A percentile compares a stretch with the other conserved stretches of the same genome.
phyloP scores from a whole-genome alignment of 2,113 vertebrate species.

The Ophiodon elongatus region DNA sequence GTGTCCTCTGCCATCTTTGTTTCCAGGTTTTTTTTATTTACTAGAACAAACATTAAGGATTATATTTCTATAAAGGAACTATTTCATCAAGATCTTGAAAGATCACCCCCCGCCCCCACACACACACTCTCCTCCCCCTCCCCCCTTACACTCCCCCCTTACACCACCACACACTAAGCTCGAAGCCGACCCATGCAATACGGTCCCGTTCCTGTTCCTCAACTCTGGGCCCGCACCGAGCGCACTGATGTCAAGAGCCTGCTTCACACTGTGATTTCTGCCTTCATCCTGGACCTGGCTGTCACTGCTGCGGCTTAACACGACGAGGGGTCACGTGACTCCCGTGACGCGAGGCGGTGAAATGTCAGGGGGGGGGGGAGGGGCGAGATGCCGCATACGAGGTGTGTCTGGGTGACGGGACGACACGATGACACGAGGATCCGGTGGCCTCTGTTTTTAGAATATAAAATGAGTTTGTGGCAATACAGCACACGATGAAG shows the following conservation, averaged over 20 bases:
- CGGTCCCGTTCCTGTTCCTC: constrained; percentile 17
- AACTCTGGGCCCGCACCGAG: constrained; percentile 82
- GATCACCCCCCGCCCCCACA: neutral
- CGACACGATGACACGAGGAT: neutral
- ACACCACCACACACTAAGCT: constrained; percentile 62
- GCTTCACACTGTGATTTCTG: constrained; percentile 94
- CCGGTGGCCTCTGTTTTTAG: constrained; percentile 40
- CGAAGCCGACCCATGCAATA: constrained; percentile 68
- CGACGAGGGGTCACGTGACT: neutral
- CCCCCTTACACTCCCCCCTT: too few species aligned
- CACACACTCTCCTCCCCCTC: too few species aligned
- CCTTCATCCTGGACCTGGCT: constrained; percentile 76
- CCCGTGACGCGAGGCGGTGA: neutral
- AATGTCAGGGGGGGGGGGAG: constrained; percentile 12
- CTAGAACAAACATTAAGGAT: constrained; percentile 27
- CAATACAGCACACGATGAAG: constrained; percentile 63
- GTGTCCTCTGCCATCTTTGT: constrained; percentile 12
- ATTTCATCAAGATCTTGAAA: constrained; percentile 34
- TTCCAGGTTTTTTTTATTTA: neutral
- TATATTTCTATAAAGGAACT: constrained; percentile 1
- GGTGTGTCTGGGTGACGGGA: constrained; percentile 15
- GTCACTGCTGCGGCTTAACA: constrained; percentile 29
- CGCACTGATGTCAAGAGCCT: constrained; percentile 88
- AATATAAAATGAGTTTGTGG: constrained; percentile 28
- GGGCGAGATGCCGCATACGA: neutral